Base-by-base conservation (phyloP, 1,140 invertebrate species). In the Phocides pigmalion region DNA sequence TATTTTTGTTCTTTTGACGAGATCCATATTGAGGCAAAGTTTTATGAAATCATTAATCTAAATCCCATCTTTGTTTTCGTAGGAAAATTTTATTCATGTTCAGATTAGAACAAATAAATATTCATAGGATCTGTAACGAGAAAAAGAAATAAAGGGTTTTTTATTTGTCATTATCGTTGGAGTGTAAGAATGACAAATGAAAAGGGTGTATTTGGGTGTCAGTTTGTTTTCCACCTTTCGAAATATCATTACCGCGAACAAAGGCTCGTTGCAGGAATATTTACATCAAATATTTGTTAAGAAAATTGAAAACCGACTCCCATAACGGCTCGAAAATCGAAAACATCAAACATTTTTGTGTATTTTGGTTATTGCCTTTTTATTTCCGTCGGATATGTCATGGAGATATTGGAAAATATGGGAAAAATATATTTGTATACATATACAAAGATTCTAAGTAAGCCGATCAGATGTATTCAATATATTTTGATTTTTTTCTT, bases 211-310 rank as follows among this genome's bases (percentile, higher is more conserved):
- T 22, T 22, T 49, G n/a, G n/a, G 9, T 49, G 12, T 32, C 20
- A 1, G 8, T 12, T 14, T 49, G 28, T 49, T 50, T 50, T 50
- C 25, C 47, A 32, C 25, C 47, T 32, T 6, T 50, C 47, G 32
- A 50, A 50, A 50, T 50, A 16, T 47, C 44, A 47, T 50, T 50
- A 50, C 11, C 47, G 47, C 47, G 47, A 32, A 50, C 47, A 32
- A 49, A 49, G 46, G 22, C 14, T 32, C 25, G 15, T 32, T 25
- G 20, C 22, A 32, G 22, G 12, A 32, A 32, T 50, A 50, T 50
- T 50, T 50, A n/a, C 11, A 2, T 4, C 9, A 15, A 32, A 32
- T 50, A 50, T 50, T 50, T 50, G 25, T 32, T 50, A 19, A 11
- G 47, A 50, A 50, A 50, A 50, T 32, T 50, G 25, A 32, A 50